A percentile compares a stretch with the other conserved stretches of the same genome.
These are phyloP conservation scores for Drosophila tripunctata DNA, from an alignment of 2,888 invertebrate species.

Conservation along the genomic window DNA sequence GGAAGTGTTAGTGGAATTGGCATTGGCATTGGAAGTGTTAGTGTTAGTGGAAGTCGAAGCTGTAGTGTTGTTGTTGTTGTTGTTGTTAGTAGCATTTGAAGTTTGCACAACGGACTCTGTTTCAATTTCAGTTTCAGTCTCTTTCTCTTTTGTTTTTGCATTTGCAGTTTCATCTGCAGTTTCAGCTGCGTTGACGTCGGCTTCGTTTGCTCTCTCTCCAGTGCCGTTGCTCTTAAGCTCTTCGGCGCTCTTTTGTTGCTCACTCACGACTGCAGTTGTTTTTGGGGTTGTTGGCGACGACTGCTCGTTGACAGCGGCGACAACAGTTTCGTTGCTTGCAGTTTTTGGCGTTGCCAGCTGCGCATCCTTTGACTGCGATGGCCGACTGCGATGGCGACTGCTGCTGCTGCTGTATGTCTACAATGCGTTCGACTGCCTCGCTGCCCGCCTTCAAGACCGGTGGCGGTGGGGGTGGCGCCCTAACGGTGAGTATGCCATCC, in stretches of 20 bases:
- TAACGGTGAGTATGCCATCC: conserved; percentile 89
- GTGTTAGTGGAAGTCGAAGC: conserved; percentile 41
- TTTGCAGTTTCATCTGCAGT: conserved; percentile 44
- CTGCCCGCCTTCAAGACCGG: conserved; percentile 41
- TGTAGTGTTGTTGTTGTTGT: conserved; percentile 23
- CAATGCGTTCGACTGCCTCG: conserved; percentile 85
- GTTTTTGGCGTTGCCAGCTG: conserved; percentile 53
- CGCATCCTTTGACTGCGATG: conserved; percentile 70
- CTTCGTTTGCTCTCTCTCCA: conserved; percentile 6
- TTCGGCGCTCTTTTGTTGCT: conserved; percentile 33
- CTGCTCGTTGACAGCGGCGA: conserved; percentile 38
- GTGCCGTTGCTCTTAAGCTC: conserved; percentile 47
- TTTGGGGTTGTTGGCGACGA: conserved; percentile 43
- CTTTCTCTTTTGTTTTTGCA: conserved; percentile 24
- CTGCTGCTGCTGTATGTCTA: conserved; percentile 86
- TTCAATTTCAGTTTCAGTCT: no score
- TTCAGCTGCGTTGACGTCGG: conserved; percentile 2
- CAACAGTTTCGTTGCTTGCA: conserved; percentile 51
- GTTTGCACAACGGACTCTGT: conserved; percentile 50
- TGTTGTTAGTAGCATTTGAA: neutral
- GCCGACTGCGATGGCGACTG: conserved; percentile 35
- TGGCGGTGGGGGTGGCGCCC: conserved; percentile 86
- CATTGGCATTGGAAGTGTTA: conserved; percentile 27
- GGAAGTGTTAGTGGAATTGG: conserved; percentile 29
- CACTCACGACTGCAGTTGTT: conserved; percentile 33